Evolutionary conservation across 2,888 invertebrate genomes (phyloP).

Genomic region (Pristionchus maxplancki): DNA sequence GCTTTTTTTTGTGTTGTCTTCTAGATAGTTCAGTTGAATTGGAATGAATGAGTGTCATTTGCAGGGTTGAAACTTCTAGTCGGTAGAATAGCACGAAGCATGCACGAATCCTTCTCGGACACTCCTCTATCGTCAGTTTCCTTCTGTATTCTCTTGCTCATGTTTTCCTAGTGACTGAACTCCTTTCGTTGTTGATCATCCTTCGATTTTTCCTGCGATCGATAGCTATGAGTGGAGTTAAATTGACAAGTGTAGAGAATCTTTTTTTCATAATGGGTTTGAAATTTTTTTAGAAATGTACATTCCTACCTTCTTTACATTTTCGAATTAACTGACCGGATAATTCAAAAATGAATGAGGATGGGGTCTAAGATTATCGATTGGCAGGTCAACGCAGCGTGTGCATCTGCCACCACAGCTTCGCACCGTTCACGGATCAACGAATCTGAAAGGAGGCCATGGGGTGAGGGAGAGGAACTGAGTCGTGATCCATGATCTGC

Average conservation of each 20-base stretch:
- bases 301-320: too few species aligned
- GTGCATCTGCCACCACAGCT: slow-evolving; percentile 45
- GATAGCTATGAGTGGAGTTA: too few species aligned
- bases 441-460: background rate
- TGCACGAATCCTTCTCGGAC: slow-evolving; percentile 44
- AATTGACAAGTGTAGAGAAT: too few species aligned
- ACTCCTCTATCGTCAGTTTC: slow-evolving; percentile 44
- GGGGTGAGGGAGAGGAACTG: background rate
- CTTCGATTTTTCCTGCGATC: too few species aligned
- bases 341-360: too few species aligned
- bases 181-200: too few species aligned
- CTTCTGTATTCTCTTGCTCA: background rate
- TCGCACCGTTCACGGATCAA: slow-evolving; percentile 3
- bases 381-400: slow-evolving; percentile 6
- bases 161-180: too few species aligned
- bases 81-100: background rate
- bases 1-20: background rate
- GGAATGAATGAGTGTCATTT: background rate
- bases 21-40: background rate
- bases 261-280: too few species aligned
- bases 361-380: background rate
- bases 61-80: background rate
- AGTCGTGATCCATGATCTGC: background rate
- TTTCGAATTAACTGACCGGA: too few species aligned
- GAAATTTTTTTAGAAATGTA: too few species aligned